Base-by-base conservation (phyloP, 2,797 vertebrate species). In the Acanthurus lineatus region DNA sequence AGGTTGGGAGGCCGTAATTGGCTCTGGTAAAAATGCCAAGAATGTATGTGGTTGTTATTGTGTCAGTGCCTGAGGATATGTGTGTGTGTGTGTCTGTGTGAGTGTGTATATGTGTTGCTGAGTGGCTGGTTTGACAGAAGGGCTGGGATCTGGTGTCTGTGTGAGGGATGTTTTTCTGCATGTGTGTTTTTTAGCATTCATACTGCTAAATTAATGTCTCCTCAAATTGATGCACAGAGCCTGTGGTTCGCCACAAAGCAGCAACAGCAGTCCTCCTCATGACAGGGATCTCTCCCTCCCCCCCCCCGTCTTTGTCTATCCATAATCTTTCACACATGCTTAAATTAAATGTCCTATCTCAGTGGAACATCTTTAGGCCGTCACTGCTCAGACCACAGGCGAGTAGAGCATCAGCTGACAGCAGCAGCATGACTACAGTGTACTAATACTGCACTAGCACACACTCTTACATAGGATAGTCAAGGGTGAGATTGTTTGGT, bases 1-100 rank as follows among this genome's bases (percentile, higher is more conserved):
- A 72, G 78, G 82, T 76, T 14, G 2, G 56, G 65, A 52, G 60
- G 73, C 65, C 0, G 65, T 90, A 88, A 92, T 92, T 91, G 85
- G 80, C 77, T 82, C 69, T 76, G 66, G 77, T 63, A 63, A 84
- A 88, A 91, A 88, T 89, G 85, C 76, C 75, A 91, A 79, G 87
- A 92, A 93, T 94, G 89, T 76, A 63, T 84, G 84, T 71, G 91
- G 87, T 88, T 68, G 67, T 81, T 80, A 56, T 69, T 62, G 62
- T 82, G 76, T 72, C 59, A 35, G 17, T 17, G 85, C 85, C 80
- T 80, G 65, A 72, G 88, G 88, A 85, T 60, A 77, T 79, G 78
- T 81, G 78, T 77, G 78, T 80, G 68, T 75, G 76, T 70, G 67
- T 61, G 79, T 71, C 42, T 79, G 78, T 81, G 78, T 77, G 78